A percentile compares a stretch with the other conserved stretches of the same genome.
These are phyloP conservation scores for Drosophila trichaetosa DNA, from an alignment of 2,888 invertebrate genomes.

Conservation along the genomic window DNA sequence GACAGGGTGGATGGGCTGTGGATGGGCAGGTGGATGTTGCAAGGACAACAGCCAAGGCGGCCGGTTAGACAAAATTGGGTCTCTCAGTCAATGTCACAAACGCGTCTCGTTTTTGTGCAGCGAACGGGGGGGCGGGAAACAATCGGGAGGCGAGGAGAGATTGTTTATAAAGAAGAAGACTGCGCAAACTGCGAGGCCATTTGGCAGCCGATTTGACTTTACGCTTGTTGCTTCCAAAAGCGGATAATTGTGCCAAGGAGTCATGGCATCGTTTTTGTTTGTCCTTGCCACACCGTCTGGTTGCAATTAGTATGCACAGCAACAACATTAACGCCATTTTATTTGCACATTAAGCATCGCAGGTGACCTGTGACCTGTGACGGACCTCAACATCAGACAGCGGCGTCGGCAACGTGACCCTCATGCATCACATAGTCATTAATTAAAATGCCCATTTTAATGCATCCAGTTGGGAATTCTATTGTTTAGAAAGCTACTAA, in stretches of 20 bases:
- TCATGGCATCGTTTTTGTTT: not conserved
- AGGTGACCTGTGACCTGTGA: conserved; percentile 60
- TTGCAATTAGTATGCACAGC: conserved; percentile 76
- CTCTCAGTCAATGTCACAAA: conserved; percentile 78
- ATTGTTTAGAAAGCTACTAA: conserved; percentile 2
- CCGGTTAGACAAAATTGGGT: conserved; percentile 72
- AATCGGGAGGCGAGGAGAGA: not conserved
- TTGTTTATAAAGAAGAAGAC: conserved; percentile 4
- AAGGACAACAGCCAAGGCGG: conserved; percentile 40
- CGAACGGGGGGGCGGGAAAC: not conserved
- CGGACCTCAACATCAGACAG: not conserved
- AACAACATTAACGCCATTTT: conserved; percentile 68
- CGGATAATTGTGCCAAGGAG: conserved; percentile 47
- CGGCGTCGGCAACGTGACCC: conserved; percentile 58
- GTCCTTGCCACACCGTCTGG: conserved; percentile 47
- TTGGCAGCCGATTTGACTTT: conserved; percentile 50
- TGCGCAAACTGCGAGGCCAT: conserved; percentile 26
- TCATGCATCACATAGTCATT: conserved; percentile 59
- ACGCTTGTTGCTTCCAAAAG: conserved; percentile 49
- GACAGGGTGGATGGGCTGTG: not conserved
- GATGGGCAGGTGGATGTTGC: conserved; percentile 16
- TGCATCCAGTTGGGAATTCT: conserved; percentile 21
- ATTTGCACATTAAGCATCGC: conserved; percentile 66
- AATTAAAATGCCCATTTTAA: conserved; percentile 67
- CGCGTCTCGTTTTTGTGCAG: conserved; percentile 27